phyloP scores from a whole-genome alignment of 2,888 invertebrate species.

The Tethea ocularis region DNA sequence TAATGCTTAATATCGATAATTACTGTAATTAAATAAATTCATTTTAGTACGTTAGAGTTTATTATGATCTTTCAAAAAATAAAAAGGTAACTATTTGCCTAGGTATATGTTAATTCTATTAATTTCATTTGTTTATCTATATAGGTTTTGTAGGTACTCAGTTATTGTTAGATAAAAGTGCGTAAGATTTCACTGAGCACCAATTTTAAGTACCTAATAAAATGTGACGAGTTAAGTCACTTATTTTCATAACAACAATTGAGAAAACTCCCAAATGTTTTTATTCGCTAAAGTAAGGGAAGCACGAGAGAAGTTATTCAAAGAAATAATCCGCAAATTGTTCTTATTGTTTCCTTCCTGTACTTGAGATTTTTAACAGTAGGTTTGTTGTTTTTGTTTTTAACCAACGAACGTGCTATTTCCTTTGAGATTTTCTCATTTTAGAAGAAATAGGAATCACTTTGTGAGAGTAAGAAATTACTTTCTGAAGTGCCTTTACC shows the following conservation, averaged over 20 bases:
- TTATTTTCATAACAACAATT: slow-evolving; percentile 6
- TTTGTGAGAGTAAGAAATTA: neutral
- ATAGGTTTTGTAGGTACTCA: too few relatives aligned
- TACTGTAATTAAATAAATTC: too few relatives aligned
- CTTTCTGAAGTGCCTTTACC: neutral
- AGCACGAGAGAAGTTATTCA: slow-evolving; percentile 2
- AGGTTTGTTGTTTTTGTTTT: slow-evolving; percentile 4
- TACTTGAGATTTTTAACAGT: neutral
- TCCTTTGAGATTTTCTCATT: neutral
- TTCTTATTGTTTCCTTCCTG: slow-evolving; percentile 7
- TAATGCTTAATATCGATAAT: too few relatives aligned
- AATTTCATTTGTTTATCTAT: too few relatives aligned
- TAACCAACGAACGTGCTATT: slow-evolving; percentile 1
- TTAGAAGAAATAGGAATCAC: neutral
- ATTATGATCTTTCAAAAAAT: too few relatives aligned
- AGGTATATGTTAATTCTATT: too few relatives aligned
- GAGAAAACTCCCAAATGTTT: slow-evolving; percentile 2
- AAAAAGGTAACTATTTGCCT: too few relatives aligned
- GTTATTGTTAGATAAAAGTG: neutral
- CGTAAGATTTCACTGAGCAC: neutral
- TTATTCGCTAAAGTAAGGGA: slow-evolving; percentile 8
- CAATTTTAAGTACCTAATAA: neutral
- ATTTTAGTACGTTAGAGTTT: too few relatives aligned
- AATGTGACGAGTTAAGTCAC: neutral
- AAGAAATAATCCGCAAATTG: slow-evolving; percentile 11